Conservation (phyloP, 2,888 invertebrate species). For the Dryobotodes eremita region DNA sequence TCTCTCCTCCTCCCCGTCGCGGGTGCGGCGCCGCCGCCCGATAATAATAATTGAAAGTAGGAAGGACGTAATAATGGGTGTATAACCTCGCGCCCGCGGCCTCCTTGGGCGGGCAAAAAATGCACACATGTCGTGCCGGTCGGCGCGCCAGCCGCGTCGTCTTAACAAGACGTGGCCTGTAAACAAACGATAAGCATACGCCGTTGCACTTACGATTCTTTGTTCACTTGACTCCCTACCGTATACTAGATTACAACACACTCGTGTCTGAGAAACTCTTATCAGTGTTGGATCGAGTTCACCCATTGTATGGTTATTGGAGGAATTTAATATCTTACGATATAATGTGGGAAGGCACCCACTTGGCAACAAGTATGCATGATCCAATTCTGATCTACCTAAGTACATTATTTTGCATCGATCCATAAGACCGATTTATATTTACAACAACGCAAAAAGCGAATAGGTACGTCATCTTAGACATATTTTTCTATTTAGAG, state of each 20-base stretch:
- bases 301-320: constrained; percentile 62
- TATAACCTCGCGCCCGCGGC: constrained; percentile 91
- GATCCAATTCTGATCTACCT: not conserved
- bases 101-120: constrained; percentile 91
- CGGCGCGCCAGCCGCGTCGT: constrained; percentile 77
- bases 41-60: constrained; percentile 91
- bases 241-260: constrained; percentile 76
- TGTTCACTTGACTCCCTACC: constrained; percentile 79
- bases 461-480: not conserved
- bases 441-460: not conserved
- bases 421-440: not conserved
- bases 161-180: constrained; percentile 77
- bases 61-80: constrained; percentile 91
- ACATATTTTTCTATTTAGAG: not conserved
- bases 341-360: constrained; percentile 7
- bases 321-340: constrained; percentile 46
- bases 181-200: constrained; percentile 82
- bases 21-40: constrained; percentile 89
- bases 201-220: constrained; percentile 76
- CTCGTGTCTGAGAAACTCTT: constrained; percentile 76
- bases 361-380: not conserved
- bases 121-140: constrained; percentile 88
- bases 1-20: constrained; percentile 90
- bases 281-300: constrained; percentile 75
- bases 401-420: not conserved